Evolutionary conservation across 2,888 invertebrate species (phyloP), one percentile per base, ranked within the genome.

Genomic region (Agrochola litura): DNA sequence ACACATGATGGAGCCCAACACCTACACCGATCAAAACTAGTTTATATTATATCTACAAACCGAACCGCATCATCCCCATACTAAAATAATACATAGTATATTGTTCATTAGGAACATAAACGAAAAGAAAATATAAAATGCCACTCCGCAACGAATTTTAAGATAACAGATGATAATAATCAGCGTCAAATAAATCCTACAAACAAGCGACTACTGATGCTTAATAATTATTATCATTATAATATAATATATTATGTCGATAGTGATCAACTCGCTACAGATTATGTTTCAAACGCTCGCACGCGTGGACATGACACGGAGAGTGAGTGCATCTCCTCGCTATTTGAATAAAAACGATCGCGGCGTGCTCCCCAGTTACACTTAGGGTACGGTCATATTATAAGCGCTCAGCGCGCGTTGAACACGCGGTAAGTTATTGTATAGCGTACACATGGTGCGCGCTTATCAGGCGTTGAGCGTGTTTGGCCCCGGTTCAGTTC

Each of bases 341-440:
- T 41, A 54, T 79, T 52, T 66, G 25, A 72, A 72, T 73, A 54
- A n/a, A 79, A 56, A 56, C 30, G 46, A 14, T 37, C 22, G 12
- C 61, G 37, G 25, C 37, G 61, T 30, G 25, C 22, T 22, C 16
- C 30, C 73, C 67, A 54, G 63, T 70, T 64, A 66, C 54, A 46
- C 58, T 66, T 63, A 52, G 52, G 3, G 63, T 63, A 71, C 54
- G 46, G 12, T 46, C 46, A 46, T 12, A 46, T 46, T 0, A 46
- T 46, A 46, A 46, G 46, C 46, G 43, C 43, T 43, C 43, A 43
- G 43, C 10, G 43, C 43, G 43, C 43, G 41, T 41, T 6, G 8
- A 41, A 41, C 41, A 8, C 41, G 41, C 41, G 41, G 41, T 49
- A 49, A 49, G 49, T 5, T 52, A 19, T 19, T 52, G 52, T 52